These are phyloP conservation scores for Toxotes chatareus DNA, from an alignment of 2,113 vertebrate genomes.

Conservation along the genomic window DNA sequence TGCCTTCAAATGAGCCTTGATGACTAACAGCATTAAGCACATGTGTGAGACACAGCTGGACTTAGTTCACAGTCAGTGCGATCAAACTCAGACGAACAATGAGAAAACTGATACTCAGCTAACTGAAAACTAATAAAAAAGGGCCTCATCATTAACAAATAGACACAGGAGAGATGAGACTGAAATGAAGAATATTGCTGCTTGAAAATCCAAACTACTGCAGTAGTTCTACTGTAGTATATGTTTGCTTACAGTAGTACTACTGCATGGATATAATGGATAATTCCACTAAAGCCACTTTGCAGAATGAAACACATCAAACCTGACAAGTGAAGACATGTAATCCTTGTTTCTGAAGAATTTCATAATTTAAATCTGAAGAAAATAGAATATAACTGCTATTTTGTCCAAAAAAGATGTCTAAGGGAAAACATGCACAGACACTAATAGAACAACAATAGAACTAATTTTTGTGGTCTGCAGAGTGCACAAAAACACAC, in stretches of 20 bases:
- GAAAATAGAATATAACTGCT: not conserved
- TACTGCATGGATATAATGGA: too few relatives aligned
- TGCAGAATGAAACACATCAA: constrained; percentile 1
- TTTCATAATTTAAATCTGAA: not conserved
- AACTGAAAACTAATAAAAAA: not conserved
- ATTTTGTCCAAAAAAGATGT: not conserved
- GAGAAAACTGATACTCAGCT: not conserved
- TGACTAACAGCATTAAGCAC: constrained; percentile 45
- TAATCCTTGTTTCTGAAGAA: constrained; percentile 3
- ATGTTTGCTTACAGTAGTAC: too few relatives aligned
- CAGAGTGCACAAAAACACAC: not conserved
- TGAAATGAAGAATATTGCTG: not conserved
- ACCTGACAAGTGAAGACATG: not conserved
- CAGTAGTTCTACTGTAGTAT: too few relatives aligned
- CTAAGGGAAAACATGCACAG: not conserved
- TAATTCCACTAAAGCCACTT: not conserved
- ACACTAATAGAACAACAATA: not conserved
- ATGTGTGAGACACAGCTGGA: constrained; percentile 43
- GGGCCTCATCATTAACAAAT: not conserved
- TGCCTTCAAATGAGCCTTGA: constrained; percentile 26
- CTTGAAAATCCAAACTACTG: not conserved
- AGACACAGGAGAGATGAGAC: not conserved
- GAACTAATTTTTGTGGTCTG: too few relatives aligned
- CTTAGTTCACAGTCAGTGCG: not conserved
- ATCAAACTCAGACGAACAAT: not conserved